These are phyloP conservation scores for Antheraea yamamai DNA, from an alignment of 2,888 invertebrate species.

Conservation along the genomic window DNA sequence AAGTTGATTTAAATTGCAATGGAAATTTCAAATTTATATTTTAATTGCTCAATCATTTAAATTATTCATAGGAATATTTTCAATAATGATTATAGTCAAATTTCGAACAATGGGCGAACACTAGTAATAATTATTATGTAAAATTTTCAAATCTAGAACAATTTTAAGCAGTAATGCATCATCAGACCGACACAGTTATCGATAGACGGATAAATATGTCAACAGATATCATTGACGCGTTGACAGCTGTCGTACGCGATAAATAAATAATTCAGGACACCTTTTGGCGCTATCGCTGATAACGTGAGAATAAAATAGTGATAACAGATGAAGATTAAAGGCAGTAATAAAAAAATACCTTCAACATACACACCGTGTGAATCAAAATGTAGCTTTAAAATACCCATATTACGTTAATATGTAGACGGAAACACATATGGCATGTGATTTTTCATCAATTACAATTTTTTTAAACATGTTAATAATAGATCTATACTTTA, in stretches of 20 bases:
- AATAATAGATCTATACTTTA: too few species aligned
- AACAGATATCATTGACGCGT: conserved; percentile 61
- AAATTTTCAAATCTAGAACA: conserved; percentile 21
- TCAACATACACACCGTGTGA: neutral
- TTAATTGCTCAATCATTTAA: too few species aligned
- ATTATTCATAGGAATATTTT: too few species aligned
- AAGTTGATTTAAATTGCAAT: too few species aligned
- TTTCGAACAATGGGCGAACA: too few species aligned
- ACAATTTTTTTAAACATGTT: neutral
- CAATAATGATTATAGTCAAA: too few species aligned
- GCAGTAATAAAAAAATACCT: conserved; percentile 4
- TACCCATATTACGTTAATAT: neutral
- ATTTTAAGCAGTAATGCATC: conserved; percentile 34
- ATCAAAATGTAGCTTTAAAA: neutral
- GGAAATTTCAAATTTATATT: too few species aligned
- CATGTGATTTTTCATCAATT: neutral
- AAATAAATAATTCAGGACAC: conserved; percentile 52
- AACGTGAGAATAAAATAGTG: conserved; percentile 49
- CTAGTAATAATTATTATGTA: neutral
- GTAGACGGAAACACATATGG: neutral
- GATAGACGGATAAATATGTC: conserved; percentile 59
- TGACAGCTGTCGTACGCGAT: conserved; percentile 66
- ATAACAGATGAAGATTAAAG: conserved; percentile 39
- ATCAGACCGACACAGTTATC: conserved; percentile 37
- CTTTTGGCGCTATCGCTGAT: conserved; percentile 49